Evolutionary conservation across 2,888 invertebrate genomes (phyloP).

Genomic region (Pemphredon lugubris): DNA sequence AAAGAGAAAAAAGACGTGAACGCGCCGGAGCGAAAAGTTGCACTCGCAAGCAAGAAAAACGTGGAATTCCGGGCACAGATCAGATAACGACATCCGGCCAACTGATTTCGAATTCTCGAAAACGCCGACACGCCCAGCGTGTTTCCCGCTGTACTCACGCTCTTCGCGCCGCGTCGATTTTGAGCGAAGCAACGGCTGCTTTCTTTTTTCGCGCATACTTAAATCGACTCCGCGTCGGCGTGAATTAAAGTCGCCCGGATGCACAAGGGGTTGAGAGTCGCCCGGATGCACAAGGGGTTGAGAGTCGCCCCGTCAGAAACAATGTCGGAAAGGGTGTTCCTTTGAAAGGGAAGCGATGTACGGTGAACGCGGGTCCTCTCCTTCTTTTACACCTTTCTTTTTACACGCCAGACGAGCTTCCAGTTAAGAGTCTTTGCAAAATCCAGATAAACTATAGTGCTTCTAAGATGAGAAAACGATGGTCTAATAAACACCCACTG

Average conservation of each 20-base stretch:
- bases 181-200: conserved; percentile 7
- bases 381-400: conserved; percentile 5
- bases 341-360: conserved; percentile 25
- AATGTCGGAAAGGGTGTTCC: conserved; percentile 38
- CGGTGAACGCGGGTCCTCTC: conserved; percentile 14
- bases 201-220: conserved; percentile 17
- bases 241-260: conserved; percentile 49
- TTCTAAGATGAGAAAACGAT: too few species aligned
- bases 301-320: conserved; percentile 58
- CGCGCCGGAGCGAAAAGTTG: conserved; percentile 18
- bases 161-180: conserved; percentile 21
- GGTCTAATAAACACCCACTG: too few species aligned
- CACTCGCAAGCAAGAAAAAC: conserved; percentile 35
- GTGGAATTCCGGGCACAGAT: conserved; percentile 45
- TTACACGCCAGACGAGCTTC: conserved; percentile 10
- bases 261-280: conserved; percentile 60
- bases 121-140: conserved; percentile 1
- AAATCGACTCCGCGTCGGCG: conserved; percentile 28
- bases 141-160: not conserved
- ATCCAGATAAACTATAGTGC: too few species aligned
- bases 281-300: conserved; percentile 56
- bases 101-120: conserved; percentile 38
- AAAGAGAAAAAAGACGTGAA: conserved; percentile 16
- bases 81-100: conserved; percentile 49
- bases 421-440: conserved; percentile 16